Percentiles rank a stretch among this genome's conserved stretches.
phyloP scores from a whole-genome alignment of 1,140 invertebrate species.

The Papilio xuthus region DNA sequence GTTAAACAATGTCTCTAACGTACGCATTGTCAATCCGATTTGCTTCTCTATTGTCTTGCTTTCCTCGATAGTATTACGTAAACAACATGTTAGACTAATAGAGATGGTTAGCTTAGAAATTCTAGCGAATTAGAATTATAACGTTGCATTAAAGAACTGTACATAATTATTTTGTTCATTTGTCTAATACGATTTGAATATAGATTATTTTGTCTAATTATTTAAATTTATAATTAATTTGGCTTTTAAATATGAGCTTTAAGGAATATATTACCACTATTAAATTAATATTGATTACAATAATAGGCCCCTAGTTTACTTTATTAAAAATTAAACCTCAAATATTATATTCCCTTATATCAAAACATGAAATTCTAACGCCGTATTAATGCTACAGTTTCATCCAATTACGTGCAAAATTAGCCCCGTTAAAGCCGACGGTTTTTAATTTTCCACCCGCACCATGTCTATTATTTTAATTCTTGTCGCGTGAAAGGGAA shows the following conservation, averaged over 20 bases:
- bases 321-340: conserved; percentile 73
- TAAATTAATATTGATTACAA: background rate
- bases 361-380: conserved; percentile 38
- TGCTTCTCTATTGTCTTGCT: conserved; percentile 42
- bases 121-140: background rate
- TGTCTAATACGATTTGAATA: background rate
- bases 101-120: background rate
- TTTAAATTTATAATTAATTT: too few species aligned
- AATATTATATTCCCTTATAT: conserved; percentile 37
- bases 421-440: conserved; percentile 45
- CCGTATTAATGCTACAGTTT: conserved; percentile 41
- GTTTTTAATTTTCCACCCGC: conserved; percentile 51
- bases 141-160: background rate
- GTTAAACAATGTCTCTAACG: conserved; percentile 43
- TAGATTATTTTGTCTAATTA: background rate
- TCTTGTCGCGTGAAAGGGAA: conserved; percentile 48
- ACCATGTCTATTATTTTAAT: conserved; percentile 51
- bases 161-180: background rate
- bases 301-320: conserved; percentile 30
- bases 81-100: conserved; percentile 6
- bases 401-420: conserved; percentile 51
- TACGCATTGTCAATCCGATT: conserved; percentile 42
- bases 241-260: too few species aligned
- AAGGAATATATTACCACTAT: background rate
- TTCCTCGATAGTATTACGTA: background rate